These are phyloP conservation scores for Standfussiana lucernea DNA, from an alignment of 2,888 invertebrate species.

Conservation along the genomic window DNA sequence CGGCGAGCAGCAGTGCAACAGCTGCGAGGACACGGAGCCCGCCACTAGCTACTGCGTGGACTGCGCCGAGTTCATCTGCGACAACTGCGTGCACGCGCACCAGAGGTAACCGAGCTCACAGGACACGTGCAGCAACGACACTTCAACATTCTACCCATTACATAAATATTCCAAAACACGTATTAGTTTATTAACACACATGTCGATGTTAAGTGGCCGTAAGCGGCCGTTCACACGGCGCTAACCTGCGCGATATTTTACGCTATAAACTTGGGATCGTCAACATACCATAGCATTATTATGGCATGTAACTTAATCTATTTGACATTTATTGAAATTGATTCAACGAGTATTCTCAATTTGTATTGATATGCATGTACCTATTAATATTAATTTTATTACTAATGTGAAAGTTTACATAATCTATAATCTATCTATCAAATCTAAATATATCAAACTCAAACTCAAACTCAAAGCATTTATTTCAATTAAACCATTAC, in stretches of 20 bases:
- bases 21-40: slow-evolving; percentile 95
- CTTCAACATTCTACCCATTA: background rate
- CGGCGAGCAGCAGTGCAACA: slow-evolving; percentile 92
- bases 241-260: background rate
- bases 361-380: too few species aligned
- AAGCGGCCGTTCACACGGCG: background rate
- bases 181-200: background rate
- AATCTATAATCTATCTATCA: too few species aligned
- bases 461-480: too few species aligned
- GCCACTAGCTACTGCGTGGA: slow-evolving; percentile 97
- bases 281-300: too few species aligned
- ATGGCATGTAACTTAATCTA: too few species aligned
- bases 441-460: too few species aligned
- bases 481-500: too few species aligned
- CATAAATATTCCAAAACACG: background rate
- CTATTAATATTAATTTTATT: too few species aligned
- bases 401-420: too few species aligned
- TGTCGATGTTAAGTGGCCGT: background rate
- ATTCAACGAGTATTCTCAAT: too few species aligned
- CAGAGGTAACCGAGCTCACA: slow-evolving; percentile 90
- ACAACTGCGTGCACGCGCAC: slow-evolving; percentile 97
- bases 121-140: background rate
- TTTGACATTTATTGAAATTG: too few species aligned
- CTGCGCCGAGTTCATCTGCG: slow-evolving; percentile 97
- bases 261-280: background rate